Conservation (phyloP, 2,113 vertebrate genomes). For the Burhinus bistriatus region DNA sequence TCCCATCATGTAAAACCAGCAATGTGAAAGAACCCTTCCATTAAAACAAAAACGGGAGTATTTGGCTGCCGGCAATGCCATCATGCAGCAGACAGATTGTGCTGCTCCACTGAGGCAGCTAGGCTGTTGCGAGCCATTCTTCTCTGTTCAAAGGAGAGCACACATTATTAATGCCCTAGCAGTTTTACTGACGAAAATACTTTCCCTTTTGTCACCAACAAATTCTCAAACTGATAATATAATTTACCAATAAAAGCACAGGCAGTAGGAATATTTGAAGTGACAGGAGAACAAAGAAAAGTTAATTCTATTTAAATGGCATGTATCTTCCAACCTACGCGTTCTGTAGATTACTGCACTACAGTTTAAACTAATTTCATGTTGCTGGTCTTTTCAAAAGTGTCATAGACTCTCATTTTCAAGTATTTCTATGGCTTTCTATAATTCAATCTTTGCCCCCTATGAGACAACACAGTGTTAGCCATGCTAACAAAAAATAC, state of each 20-base stretch:
- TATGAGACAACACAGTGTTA: neutral
- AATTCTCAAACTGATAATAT: slow-evolving; percentile 49
- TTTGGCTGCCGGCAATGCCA: slow-evolving; percentile 70
- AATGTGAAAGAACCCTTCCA: slow-evolving; percentile 69
- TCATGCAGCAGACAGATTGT: slow-evolving; percentile 62
- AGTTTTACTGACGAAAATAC: slow-evolving; percentile 52
- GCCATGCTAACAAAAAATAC: neutral
- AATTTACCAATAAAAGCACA: slow-evolving; percentile 34
- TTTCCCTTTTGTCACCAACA: slow-evolving; percentile 30
- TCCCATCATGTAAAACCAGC: slow-evolving; percentile 73
- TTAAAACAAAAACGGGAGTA: slow-evolving; percentile 66
- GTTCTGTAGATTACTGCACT: neutral
- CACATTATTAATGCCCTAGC: slow-evolving; percentile 54
- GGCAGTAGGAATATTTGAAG: slow-evolving; percentile 1
- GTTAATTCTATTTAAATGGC: slow-evolving; percentile 17
- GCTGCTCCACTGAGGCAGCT: slow-evolving; percentile 37
- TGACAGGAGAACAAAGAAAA: slow-evolving; percentile 10
- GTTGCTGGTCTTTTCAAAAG: neutral
- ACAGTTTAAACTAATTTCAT: neutral
- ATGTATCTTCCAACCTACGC: neutral
- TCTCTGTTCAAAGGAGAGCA: slow-evolving; percentile 44
- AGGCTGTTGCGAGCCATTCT: slow-evolving; percentile 52
- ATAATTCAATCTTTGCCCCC: neutral
- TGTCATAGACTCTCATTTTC: neutral
- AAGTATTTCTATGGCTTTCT: neutral